Evolutionary conservation across 2,797 vertebrate genomes (phyloP), one percentile per base, ranked within the genome.

Genomic region (Tragopan temminckii): DNA sequence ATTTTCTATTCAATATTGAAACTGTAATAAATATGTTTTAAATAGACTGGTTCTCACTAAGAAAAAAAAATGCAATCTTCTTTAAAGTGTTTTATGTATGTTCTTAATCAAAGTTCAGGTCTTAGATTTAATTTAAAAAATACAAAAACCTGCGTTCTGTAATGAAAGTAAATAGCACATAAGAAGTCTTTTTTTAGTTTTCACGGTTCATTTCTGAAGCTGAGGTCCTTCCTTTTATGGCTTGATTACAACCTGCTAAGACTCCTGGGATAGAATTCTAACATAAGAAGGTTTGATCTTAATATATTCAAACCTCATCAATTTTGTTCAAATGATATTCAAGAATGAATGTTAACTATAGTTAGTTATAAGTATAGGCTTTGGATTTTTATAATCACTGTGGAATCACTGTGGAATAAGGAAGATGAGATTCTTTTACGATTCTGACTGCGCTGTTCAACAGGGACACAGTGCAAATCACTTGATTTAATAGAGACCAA

Each of bases 241-340:
- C 74, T 94, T 93, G 68, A 93, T 94, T 71, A 84, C 66, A 93
- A 42, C 11, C 48, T 43, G 13, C 46, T 66, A 80, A 85, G 31
- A 15, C 80, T 90, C 36, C 45, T 88, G 76, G 67, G 90, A 84
- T 38, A 90, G 38, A 57, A 69, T 78, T 72, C 85, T 80, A 75
- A 57, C 38, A 36, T 68, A 82, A 66, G 4, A 62, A 71, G 19
- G 25, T 85, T 96, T 96, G 93, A 87, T 25, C 43, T 87, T 94
- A 93, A 93, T 96, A 80, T 62, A 93, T 85, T 96, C 78, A 84
- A 87, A 95, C 64, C 43, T 96, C 68, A 61, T 93, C 63, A 89
- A 25, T 96, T 96, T 93, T 95, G 21, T 75, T 91, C 67, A 96
- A 96, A 85, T 13, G 20, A 81, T 90, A 96, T 89, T 96, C 52